These are phyloP conservation scores for Lepidurus packardi DNA, from an alignment of 1,140 invertebrate genomes.

Conservation along the genomic window DNA sequence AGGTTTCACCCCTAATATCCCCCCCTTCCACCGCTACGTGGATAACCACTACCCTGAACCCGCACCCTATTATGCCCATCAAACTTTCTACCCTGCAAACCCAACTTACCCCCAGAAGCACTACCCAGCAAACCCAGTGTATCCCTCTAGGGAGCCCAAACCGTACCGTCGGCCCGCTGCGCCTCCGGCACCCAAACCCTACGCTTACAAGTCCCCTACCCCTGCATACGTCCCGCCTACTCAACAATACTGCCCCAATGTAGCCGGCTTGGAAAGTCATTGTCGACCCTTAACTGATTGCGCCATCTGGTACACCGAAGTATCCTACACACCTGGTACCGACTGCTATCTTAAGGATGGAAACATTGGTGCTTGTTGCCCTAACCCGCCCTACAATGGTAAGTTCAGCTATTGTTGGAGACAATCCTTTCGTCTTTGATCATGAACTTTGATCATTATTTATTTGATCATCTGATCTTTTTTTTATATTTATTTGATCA, in stretches of 20 bases:
- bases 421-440: not conserved
- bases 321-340: not conserved
- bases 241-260: slow-evolving; percentile 28
- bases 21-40: not conserved
- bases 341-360: slow-evolving; percentile 32
- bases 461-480: too few relatives aligned
- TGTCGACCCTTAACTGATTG: slow-evolving; percentile 32
- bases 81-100: not conserved
- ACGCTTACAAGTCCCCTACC: not conserved
- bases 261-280: slow-evolving; percentile 28
- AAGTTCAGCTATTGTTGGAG: not conserved
- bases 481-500: too few relatives aligned
- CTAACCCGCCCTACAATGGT: slow-evolving; percentile 33
- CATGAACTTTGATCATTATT: slow-evolving; percentile 14
- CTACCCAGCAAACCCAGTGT: not conserved
- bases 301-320: slow-evolving; percentile 31
- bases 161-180: not conserved
- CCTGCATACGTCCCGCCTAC: not conserved
- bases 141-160: not conserved
- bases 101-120: not conserved
- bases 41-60: not conserved
- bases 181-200: not conserved
- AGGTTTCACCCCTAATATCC: not conserved
- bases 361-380: slow-evolving; percentile 31
- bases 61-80: not conserved